Percentiles rank a stretch among this genome's conserved stretches.
Conservation (phyloP, 2,797 vertebrate species). For the Schizothorax lantsangensis region DNA sequence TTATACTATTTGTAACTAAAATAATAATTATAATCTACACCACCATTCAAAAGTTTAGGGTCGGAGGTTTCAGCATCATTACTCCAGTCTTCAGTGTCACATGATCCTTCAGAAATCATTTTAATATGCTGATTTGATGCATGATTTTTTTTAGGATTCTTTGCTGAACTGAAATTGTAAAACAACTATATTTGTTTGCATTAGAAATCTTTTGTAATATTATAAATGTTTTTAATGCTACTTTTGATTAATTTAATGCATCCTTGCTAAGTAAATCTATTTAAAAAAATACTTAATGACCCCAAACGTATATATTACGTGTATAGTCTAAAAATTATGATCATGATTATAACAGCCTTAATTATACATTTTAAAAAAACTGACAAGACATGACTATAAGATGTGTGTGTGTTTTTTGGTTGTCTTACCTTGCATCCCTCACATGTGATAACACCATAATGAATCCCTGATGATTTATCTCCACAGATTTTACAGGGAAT, state of each 20-base stretch:
- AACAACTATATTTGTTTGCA: not conserved
- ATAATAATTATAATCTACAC: not conserved
- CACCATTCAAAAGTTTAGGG: not conserved
- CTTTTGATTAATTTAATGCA: not conserved
- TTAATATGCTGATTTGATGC: not conserved
- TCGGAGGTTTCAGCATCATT: not conserved
- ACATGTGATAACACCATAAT: conserved; percentile 96
- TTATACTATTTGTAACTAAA: not conserved
- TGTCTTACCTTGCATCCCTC: conserved; percentile 93
- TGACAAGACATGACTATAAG: not conserved
- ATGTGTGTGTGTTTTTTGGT: not conserved
- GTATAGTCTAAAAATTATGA: not conserved
- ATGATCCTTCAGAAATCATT: not conserved
- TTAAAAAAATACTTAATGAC: not conserved
- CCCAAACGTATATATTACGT: not conserved
- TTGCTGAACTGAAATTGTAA: not conserved
- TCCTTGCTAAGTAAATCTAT: not conserved
- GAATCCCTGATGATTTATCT: conserved; percentile 97
- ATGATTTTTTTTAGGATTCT: not conserved
- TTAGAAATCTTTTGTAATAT: not conserved
- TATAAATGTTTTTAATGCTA: not conserved
- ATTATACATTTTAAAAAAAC: not conserved
- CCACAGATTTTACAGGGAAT: conserved; percentile 99
- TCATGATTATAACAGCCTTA: not conserved
- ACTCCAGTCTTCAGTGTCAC: not conserved